Percentiles rank a stretch among this genome's conserved stretches.
Evolutionary conservation across 30 jellyfish, hydroid and myxozoan species (phyloP).

Genomic region (Pelagia noctiluca): DNA sequence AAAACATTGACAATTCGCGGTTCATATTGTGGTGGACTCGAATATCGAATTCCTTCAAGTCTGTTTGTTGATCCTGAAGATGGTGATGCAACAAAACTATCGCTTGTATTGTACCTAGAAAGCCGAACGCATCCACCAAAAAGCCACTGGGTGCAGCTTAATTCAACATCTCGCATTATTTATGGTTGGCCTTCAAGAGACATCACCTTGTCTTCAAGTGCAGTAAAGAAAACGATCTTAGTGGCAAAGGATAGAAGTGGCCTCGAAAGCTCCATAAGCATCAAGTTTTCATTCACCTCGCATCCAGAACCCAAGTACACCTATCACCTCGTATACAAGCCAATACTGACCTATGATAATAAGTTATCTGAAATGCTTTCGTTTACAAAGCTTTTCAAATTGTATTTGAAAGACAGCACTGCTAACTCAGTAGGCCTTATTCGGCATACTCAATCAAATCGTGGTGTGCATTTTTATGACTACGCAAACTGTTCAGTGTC

Average conservation of each 20-base stretch:
- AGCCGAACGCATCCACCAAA: conserved; percentile 23
- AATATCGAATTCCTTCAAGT: conserved; percentile 57
- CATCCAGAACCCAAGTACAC: conserved; percentile 67
- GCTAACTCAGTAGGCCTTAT: conserved; percentile 51
- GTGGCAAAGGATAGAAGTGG: conserved; percentile 88
- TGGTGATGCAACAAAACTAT: conserved; percentile 82
- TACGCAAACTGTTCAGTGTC: conserved; percentile 87
- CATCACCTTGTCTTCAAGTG: conserved; percentile 8
- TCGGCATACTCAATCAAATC: background rate
- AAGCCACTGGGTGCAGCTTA: conserved; percentile 78
- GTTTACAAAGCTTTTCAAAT: conserved; percentile 14
- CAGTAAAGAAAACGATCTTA: background rate
- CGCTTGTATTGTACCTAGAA: conserved; percentile 29
- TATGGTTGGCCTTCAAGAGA: conserved; percentile 71
- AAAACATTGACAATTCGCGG: conserved; percentile 65
- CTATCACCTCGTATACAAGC: conserved; percentile 33
- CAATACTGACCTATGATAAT: background rate
- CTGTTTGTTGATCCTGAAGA: conserved; percentile 89
- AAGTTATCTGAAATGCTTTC: conserved; percentile 27
- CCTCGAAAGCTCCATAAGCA: conserved; percentile 43
- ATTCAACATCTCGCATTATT: conserved; percentile 52
- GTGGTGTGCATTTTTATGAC: conserved; percentile 31
- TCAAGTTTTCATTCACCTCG: conserved; percentile 42
- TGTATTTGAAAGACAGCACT: conserved; percentile 32
- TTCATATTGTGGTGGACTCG: conserved; percentile 85